Conservation (phyloP, 2,797 vertebrate species). For the Parauchenoglanis ngamensis region DNA sequence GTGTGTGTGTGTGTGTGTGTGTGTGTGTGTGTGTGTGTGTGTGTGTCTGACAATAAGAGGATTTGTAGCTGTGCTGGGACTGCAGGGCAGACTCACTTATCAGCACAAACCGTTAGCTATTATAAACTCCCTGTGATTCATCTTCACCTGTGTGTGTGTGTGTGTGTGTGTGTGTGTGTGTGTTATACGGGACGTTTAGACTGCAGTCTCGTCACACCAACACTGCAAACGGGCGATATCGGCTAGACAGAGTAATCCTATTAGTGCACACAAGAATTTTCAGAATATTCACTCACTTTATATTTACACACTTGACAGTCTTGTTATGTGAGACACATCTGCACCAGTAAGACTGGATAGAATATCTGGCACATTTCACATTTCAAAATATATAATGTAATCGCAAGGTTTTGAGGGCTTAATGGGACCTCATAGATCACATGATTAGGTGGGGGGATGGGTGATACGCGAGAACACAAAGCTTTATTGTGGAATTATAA, state of each 20-base stretch:
- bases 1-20: constrained; percentile 4
- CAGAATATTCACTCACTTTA: not conserved
- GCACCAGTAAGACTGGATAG: not conserved
- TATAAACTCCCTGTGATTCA: constrained; percentile 33
- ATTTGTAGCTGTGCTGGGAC: constrained; percentile 30
- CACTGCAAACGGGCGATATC: constrained; percentile 1
- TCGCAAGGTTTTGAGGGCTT: not conserved
- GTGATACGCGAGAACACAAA: not conserved
- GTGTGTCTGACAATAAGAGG: constrained; percentile 18
- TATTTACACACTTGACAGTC: not conserved
- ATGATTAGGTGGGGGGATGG: not conserved
- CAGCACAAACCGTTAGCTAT: constrained; percentile 32
- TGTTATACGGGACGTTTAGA: constrained; percentile 4
- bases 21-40: not conserved
- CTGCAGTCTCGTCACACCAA: not conserved
- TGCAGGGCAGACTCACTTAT: constrained; percentile 30
- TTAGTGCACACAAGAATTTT: not conserved
- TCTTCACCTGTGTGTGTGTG: constrained; percentile 28
- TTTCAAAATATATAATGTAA: not conserved
- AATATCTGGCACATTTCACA: not conserved
- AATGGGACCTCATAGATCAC: not conserved
- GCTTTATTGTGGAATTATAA: not conserved
- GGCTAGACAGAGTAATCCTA: not conserved
- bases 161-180: constrained; percentile 9
- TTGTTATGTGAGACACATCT: not conserved